These are phyloP conservation scores for Pseudopleuronectes americanus DNA, from an alignment of 2,797 vertebrate genomes.

Conservation along the genomic window DNA sequence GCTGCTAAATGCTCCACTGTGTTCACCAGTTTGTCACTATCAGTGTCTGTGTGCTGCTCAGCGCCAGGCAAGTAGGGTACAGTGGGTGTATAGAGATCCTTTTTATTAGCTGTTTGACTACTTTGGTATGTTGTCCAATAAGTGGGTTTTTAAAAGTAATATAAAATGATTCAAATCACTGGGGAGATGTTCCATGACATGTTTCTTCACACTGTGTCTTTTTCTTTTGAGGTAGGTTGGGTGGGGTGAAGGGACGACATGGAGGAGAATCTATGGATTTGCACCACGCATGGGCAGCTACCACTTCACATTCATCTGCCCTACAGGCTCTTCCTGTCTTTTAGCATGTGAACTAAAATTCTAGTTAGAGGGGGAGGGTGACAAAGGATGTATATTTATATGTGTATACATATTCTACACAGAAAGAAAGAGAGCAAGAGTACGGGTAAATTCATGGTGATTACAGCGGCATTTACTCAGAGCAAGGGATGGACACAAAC, in stretches of 20 bases:
- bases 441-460: conserved; percentile 44
- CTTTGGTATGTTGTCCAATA: background rate
- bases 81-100: background rate
- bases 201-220: conserved; percentile 20
- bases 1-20: conserved; percentile 1
- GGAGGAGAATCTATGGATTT: conserved; percentile 58
- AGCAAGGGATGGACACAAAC: conserved; percentile 65
- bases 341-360: conserved; percentile 61
- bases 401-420: conserved; percentile 15
- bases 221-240: conserved; percentile 14
- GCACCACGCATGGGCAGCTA: conserved; percentile 68
- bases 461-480: conserved; percentile 46
- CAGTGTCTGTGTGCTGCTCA: background rate
- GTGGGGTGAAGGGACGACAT: conserved; percentile 50
- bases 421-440: conserved; percentile 9
- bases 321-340: conserved; percentile 71
- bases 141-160: background rate
- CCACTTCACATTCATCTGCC: conserved; percentile 71
- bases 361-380: conserved; percentile 54
- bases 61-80: background rate
- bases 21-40: background rate
- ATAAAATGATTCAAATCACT: background rate
- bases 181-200: conserved; percentile 1
- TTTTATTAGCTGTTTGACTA: background rate
- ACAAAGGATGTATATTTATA: conserved; percentile 36